Evolutionary conservation across 2,888 invertebrate species (phyloP).

Genomic region (Thereva nobilitata): DNA sequence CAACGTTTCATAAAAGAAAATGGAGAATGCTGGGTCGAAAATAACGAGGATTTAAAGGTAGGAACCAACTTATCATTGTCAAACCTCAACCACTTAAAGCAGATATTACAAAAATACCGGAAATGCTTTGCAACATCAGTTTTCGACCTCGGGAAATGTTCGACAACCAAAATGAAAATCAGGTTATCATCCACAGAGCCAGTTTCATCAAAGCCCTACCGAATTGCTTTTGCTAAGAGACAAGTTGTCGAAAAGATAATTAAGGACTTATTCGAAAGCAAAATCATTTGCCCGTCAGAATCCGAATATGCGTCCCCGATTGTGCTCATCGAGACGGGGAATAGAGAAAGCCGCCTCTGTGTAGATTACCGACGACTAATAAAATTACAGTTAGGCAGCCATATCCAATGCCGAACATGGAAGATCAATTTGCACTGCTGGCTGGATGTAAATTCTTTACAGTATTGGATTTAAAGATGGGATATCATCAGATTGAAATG

Average conservation of each 20-base stretch:
- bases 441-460: no score
- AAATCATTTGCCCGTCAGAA: neutral
- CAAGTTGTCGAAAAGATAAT: neutral
- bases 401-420: constrained; percentile 42
- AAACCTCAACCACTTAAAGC: neutral
- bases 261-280: neutral
- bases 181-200: no score
- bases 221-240: neutral
- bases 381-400: constrained; percentile 27
- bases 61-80: neutral
- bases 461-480: no score
- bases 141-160: neutral
- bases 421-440: constrained; percentile 37
- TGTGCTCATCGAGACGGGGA: constrained; percentile 42
- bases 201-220: neutral
- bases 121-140: neutral
- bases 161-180: no score
- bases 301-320: constrained; percentile 39
- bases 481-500: no score
- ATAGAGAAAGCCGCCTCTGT: constrained; percentile 41
- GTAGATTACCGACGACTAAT: constrained; percentile 16
- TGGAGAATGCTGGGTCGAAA: neutral
- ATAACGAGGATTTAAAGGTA: neutral
- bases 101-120: neutral
- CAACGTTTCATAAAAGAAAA: neutral